These are phyloP conservation scores for Pseudomyrmex pallidus DNA, from an alignment of 1,140 invertebrate species.

Conservation along the genomic window DNA sequence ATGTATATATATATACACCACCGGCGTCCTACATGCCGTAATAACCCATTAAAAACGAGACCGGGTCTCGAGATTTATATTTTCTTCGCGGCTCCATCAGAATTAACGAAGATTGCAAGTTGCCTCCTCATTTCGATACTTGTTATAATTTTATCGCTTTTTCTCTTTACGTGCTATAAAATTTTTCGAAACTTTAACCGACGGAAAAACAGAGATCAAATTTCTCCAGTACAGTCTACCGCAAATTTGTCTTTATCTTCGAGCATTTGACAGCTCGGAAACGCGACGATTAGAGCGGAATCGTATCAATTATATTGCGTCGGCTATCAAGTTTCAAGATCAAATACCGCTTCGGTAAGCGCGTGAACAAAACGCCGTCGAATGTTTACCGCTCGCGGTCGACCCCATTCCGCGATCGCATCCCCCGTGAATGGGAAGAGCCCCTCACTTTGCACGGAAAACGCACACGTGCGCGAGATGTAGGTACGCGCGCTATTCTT, in stretches of 20 bases:
- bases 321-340: slow-evolving; percentile 32
- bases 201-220: not conserved
- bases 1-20: not conserved
- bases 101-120: slow-evolving; percentile 9
- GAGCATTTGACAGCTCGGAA: not conserved
- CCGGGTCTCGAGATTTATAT: slow-evolving; percentile 20
- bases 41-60: slow-evolving; percentile 12
- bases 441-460: not conserved
- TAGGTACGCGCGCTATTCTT: slow-evolving; percentile 34
- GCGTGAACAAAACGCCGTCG: slow-evolving; percentile 12
- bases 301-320: slow-evolving; percentile 39
- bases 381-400: slow-evolving; percentile 39
- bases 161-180: not conserved
- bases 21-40: not conserved
- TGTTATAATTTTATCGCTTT: not conserved
- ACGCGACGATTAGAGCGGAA: not conserved
- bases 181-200: slow-evolving; percentile 10
- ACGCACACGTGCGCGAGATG: slow-evolving; percentile 4
- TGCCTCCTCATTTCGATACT: not conserved
- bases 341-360: slow-evolving; percentile 15
- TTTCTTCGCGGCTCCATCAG: not conserved
- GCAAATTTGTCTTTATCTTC: not conserved
- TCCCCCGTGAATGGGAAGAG: not conserved
- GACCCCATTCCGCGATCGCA: slow-evolving; percentile 13
- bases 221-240: not conserved